Base-by-base conservation (phyloP, 2,888 invertebrate species). In the Perizoma affinitatum region DNA sequence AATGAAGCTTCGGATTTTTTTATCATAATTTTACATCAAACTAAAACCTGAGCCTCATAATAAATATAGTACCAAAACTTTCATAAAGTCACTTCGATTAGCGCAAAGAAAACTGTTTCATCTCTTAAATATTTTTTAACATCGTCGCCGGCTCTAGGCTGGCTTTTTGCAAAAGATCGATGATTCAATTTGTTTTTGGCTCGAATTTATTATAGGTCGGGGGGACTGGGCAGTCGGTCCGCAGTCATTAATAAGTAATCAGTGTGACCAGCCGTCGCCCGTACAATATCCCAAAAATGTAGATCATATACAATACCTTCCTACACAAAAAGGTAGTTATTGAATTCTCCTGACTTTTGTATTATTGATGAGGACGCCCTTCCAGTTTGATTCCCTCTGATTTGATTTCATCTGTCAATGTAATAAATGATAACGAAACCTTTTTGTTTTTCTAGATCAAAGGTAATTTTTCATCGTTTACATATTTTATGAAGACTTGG, bases 221-320 rank as follows among this genome's bases (percentile, higher is more conserved):
- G 22, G 22, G 72, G 72, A 69, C 72, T 72, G 76, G 60, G 67
- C 65, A 65, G 70, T 65, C 63, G 68, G 67, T 66, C 72, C 74
- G 75, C 73, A 70, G 82, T 82, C 88, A 87, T 89, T 84, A 89
- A 88, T 88, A 88, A 84, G 84, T 86, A 87, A 89, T 89, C 87
- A 88, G 84, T 71, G 80, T 72, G 75, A 75, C 76, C 78, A 76
- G 72, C 74, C 75, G 62, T 58, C 55, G 45, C 54, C 61, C 47
- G 56, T 57, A 46, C 58, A 65, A 62, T 66, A 65, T 63, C 58
- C 52, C 52, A 65, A 63, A 69, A 66, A 65, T 61, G 41, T 64
- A 54, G 45, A 60, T 41, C 49, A 22, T 22, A 22, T 22, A 22
- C 22, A 22, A 46, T 57, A 67, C 57, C 52, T 56, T 33, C 34